These are phyloP conservation scores for Ceratoteleas bidentatus DNA, from an alignment of 1,140 invertebrate genomes.

Conservation along the genomic window DNA sequence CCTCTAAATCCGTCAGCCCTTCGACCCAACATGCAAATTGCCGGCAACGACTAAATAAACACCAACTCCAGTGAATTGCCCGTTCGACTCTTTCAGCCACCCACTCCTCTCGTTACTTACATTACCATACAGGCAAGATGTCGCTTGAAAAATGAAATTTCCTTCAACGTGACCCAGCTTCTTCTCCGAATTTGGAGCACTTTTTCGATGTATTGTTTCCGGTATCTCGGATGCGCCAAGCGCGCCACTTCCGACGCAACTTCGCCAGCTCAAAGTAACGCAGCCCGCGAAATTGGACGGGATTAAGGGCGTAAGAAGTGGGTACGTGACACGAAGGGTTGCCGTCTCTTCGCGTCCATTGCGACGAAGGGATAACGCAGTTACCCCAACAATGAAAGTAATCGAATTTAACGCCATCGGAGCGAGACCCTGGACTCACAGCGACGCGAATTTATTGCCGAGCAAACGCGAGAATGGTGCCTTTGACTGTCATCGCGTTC, in stretches of 20 bases:
- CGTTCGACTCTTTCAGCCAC: too few species aligned
- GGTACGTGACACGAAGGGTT: constrained; percentile 75
- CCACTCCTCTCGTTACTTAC: too few species aligned
- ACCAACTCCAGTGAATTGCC: too few species aligned
- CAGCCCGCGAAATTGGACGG: constrained; percentile 69
- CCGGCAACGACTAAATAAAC: too few species aligned
- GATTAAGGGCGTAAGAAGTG: constrained; percentile 77
- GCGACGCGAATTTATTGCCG: constrained; percentile 68
- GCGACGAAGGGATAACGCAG: constrained; percentile 75
- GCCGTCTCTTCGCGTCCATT: constrained; percentile 72
- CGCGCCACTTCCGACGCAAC: constrained; percentile 38
- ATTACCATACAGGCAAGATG: too few species aligned
- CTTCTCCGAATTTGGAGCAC: too few species aligned
- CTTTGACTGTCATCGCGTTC: constrained; percentile 39
- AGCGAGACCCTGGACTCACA: constrained; percentile 68
- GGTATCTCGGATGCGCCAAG: too few species aligned
- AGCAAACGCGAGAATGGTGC: constrained; percentile 60
- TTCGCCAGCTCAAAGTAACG: constrained; percentile 37
- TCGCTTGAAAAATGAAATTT: too few species aligned
- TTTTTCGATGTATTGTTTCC: too few species aligned
- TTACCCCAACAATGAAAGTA: constrained; percentile 80
- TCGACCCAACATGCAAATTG: too few species aligned
- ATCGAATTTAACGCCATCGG: constrained; percentile 79
- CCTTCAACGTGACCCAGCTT: neutral
- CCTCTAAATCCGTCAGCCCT: too few species aligned